Base-by-base conservation (phyloP, 2,888 invertebrate genomes). In the Sinopyrophorus schimmeli region DNA sequence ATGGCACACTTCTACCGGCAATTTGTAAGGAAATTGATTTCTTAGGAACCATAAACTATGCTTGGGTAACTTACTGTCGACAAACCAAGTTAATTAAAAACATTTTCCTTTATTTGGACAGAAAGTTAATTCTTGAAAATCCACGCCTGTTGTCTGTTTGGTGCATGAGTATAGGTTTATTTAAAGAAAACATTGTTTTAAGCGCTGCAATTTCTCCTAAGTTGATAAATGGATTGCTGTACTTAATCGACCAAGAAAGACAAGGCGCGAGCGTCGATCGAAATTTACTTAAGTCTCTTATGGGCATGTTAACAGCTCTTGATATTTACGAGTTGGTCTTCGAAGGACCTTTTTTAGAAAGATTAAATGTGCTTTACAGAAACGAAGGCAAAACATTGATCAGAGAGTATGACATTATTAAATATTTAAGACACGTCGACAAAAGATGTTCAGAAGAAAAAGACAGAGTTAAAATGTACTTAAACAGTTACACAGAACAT, bases 51-150 rank as follows among this genome's bases (percentile, higher is more conserved):
- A 86, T 97, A 78, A 91, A 95, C 61, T 84, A 85, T 55, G 89
- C 92, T 73, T 98, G 97, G 97, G 83, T 87, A 57, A 86, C 89
- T 0, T 96, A 93, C 72, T 95, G 95, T 73, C 82, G 89, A 39
- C 96, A 97, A 74, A 92, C 94, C 89, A 91, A 92, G 57, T 92
- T 95, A 88, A 94, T 98, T 55, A 82, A 96, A 55, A 96, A 96
- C 74, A 95, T 99, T 73, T 99, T 97, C 76, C 79, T 98, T 41
- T 94, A 92, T 71, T 81, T 98, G 63, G 97, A 97, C 76, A 83
- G 97, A 61, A 94, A 93, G 20, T 94, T 93, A 72, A 92, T 96
- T 32, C 78, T 96, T 44, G 92, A 95, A 69, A 94, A 92, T 73
- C 88, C 93, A 57, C 83, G 89, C 48, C 89, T 95, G 67, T 84